Conservation (phyloP, 2,888 invertebrate genomes). For the Lasioglossum malachurum region DNA sequence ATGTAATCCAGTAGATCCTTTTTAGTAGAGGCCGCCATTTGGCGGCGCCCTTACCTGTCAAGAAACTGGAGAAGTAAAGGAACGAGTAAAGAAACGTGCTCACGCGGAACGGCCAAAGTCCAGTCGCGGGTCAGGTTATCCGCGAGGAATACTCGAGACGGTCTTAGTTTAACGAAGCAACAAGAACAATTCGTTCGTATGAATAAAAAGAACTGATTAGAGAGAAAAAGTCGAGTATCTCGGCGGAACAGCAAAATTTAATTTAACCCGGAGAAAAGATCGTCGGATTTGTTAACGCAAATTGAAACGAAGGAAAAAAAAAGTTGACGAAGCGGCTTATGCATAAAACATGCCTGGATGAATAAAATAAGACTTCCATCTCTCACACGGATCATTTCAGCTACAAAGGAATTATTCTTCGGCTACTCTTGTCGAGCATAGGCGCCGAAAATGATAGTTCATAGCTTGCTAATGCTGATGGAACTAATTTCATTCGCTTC, state of each 20-base stretch:
- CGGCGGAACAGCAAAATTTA: constrained; percentile 37
- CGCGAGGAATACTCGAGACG: neutral
- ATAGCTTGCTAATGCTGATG: neutral
- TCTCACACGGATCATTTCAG: constrained; percentile 45
- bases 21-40: too few relatives aligned
- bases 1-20: too few relatives aligned
- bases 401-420: constrained; percentile 42
- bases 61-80: too few relatives aligned
- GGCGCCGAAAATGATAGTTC: neutral
- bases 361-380: constrained; percentile 55
- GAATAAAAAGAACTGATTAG: constrained; percentile 52
- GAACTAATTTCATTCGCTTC: neutral
- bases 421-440: neutral
- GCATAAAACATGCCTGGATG: constrained; percentile 58
- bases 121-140: neutral
- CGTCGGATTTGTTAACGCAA: constrained; percentile 61
- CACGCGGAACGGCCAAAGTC: neutral
- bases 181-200: constrained; percentile 42
- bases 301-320: constrained; percentile 44
- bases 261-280: constrained; percentile 43
- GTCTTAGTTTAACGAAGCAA: constrained; percentile 41
- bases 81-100: too few relatives aligned
- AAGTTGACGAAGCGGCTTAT: constrained; percentile 40
- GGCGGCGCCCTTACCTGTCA: too few relatives aligned
- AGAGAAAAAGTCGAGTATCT: constrained; percentile 33